These are phyloP conservation scores for Helarctos malayanus DNA, from an alignment of 2,797 vertebrate genomes.

Conservation along the genomic window DNA sequence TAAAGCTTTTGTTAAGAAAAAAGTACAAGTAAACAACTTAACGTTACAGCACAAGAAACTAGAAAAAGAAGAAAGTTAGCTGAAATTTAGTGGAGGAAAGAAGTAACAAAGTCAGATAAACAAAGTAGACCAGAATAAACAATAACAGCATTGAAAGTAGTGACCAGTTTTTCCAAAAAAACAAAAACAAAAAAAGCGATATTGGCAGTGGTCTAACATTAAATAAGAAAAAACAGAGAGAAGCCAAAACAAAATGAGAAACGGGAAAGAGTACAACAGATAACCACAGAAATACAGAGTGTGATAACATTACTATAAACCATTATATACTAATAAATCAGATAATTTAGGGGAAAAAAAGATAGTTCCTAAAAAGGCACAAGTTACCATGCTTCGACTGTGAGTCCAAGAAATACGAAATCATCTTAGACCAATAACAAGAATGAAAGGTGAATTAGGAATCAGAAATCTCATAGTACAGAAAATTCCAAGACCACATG, in stretches of 20 bases:
- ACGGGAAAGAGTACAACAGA: background rate
- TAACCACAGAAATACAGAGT: background rate
- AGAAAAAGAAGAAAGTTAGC: background rate
- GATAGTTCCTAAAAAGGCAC: background rate
- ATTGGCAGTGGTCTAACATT: background rate
- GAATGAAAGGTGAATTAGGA: background rate
- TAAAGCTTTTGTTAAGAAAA: background rate
- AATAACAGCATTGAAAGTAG: background rate
- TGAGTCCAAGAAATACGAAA: background rate
- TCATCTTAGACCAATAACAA: background rate
- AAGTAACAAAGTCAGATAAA: background rate
- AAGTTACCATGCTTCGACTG: background rate
- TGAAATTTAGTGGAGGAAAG: background rate
- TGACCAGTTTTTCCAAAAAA: background rate
- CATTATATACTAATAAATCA: background rate
- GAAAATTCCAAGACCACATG: background rate
- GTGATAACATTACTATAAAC: background rate
- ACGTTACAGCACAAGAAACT: background rate
- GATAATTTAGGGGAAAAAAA: background rate
- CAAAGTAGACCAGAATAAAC: background rate
- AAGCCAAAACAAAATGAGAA: background rate
- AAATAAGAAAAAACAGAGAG: background rate
- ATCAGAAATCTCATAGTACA: background rate
- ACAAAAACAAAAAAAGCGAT: background rate
- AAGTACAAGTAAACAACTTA: background rate